Base-by-base conservation (phyloP, 2,797 vertebrate species). In the Corythornis leucogaster region DNA sequence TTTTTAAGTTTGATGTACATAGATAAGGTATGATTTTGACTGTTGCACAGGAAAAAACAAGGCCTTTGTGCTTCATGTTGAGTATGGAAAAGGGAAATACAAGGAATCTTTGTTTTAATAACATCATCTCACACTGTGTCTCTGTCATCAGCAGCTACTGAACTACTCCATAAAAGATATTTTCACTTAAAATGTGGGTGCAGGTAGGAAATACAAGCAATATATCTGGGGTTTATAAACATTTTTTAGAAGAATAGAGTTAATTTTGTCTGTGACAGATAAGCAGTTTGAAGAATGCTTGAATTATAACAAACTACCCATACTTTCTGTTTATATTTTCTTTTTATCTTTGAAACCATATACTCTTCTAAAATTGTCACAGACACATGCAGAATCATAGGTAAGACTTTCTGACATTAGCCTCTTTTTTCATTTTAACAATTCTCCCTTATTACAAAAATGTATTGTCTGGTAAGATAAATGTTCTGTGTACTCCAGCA, bases 241-340 rank as follows among this genome's bases (percentile, higher is more conserved):
- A 62, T 28, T 7, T 42, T 85, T 81, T 43, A 70, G 51, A 85
- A 66, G 26, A 80, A 24, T 28, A 57, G 30, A 78, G 46, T 61
- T 73, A 57, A 48, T 51, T 35, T 94, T 62, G 12, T 20, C 33
- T 81, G 26, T 70, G 57, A 81, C 55, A 73, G 33, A 42, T 50
- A 80, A 87, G 40, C 16, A 31, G 63, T 82, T 66, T 91, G 73
- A 79, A 79, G 54, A 70, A 82, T 38, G 57, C 20, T 53, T 66
- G 42, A 79, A 46, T 70, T 79, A 62, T 22, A 57, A 31, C 25
- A 35, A 55, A 46, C 14, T 57, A 46, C 38, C 33, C 10, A 8
- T 48, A 38, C 11, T 8, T 75, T 62, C 30, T 53, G 8, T 51
- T 69, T 82, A 30, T 67, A 25, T 61, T 70, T 85, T 70, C 38